Evolutionary conservation across 2,113 vertebrate species (phyloP).

Genomic region (Rutilus rutilus): DNA sequence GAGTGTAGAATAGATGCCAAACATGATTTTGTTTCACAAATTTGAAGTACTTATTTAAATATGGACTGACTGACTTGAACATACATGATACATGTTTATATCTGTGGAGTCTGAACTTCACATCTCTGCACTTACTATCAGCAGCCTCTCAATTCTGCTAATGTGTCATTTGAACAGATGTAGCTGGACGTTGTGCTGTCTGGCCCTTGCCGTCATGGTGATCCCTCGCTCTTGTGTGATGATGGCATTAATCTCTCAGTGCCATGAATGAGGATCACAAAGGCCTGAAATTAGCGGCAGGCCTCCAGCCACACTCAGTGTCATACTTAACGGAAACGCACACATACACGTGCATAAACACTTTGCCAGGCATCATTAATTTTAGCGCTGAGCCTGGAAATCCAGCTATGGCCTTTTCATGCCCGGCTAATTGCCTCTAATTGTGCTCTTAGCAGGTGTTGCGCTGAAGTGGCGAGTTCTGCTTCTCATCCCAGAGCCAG

Average conservation of each 20-base stretch:
- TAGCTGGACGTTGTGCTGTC: conserved; percentile 34
- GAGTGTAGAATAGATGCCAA: neutral
- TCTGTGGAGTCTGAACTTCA: neutral
- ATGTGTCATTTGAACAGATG: conserved; percentile 28
- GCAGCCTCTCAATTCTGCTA: conserved; percentile 5
- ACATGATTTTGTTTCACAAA: neutral
- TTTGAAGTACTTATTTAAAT: neutral
- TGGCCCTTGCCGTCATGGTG: conserved; percentile 3
- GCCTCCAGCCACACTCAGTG: conserved; percentile 41
- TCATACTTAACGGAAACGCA: conserved; percentile 37
- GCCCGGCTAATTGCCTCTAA: conserved; percentile 54
- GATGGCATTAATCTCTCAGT: conserved; percentile 48
- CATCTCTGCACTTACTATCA: neutral
- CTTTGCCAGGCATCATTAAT: conserved; percentile 56
- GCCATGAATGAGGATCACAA: conserved; percentile 49
- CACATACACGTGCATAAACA: conserved; percentile 33
- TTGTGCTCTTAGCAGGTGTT: conserved; percentile 46
- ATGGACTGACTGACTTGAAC: neutral
- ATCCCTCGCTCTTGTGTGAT: conserved; percentile 23
- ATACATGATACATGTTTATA: too few relatives aligned
- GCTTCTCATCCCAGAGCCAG: conserved; percentile 9
- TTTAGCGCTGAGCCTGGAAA: conserved; percentile 49
- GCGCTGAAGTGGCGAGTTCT: conserved; percentile 25
- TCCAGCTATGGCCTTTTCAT: conserved; percentile 48
- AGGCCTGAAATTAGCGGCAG: conserved; percentile 59